Evolutionary conservation across 2,113 vertebrate species (phyloP).

Genomic region (Aegithalos caudatus): DNA sequence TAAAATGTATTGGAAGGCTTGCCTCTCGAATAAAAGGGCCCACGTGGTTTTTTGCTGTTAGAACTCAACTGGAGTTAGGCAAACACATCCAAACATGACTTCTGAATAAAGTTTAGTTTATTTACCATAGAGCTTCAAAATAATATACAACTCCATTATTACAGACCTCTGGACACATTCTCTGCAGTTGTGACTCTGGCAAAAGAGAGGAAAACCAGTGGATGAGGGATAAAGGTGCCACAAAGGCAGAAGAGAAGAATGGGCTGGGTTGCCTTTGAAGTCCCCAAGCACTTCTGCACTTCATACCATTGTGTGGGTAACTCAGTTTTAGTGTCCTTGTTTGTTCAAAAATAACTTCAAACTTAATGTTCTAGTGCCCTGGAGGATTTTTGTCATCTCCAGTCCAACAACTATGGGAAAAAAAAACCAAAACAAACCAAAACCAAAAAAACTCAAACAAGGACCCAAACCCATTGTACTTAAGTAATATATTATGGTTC

Average conservation of each 20-base stretch:
- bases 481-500: neutral
- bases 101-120: neutral
- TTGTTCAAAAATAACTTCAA: neutral
- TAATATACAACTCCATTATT: neutral
- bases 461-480: rapidly evolving
- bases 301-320: rapidly evolving
- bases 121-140: neutral
- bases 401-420: neutral
- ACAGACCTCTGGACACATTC: neutral
- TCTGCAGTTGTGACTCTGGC: neutral
- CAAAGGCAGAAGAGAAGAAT: neutral
- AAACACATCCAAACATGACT: neutral
- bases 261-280: neutral
- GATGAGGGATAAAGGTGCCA: neutral
- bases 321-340: neutral
- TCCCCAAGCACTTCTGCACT: rapidly evolving
- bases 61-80: neutral
- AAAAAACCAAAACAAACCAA: no score
- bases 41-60: neutral
- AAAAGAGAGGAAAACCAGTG: neutral
- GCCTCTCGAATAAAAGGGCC: neutral
- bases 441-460: no score
- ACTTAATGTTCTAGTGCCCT: neutral
- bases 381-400: neutral
- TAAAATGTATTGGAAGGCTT: neutral